phyloP scores from a whole-genome alignment of 2,888 invertebrate species.

The Melanostoma scalare region DNA sequence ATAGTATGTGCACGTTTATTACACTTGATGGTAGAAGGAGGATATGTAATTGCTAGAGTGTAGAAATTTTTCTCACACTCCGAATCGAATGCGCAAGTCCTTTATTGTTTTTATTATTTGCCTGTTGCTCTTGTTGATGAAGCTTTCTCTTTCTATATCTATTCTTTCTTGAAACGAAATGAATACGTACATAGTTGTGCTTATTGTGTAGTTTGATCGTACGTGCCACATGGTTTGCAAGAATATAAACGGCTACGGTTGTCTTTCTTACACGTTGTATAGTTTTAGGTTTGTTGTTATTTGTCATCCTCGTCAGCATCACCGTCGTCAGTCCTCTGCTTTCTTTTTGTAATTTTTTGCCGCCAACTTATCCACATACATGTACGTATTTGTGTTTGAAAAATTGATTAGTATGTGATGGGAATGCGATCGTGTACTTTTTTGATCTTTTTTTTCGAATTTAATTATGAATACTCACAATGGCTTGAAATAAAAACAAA shows the following conservation, averaged over 20 bases:
- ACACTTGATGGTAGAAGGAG: background rate
- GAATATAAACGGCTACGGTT: conserved; percentile 31
- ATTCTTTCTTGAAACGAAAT: background rate
- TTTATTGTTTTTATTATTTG: conserved; percentile 4
- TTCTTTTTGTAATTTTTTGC: conserved; percentile 18
- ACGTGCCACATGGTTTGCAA: conserved; percentile 43
- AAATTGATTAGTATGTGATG: conserved; percentile 34
- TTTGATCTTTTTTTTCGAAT: conserved; percentile 8
- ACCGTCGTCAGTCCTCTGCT: conserved; percentile 3
- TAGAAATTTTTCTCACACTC: conserved; percentile 47
- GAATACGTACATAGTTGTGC: conserved; percentile 3
- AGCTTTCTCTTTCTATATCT: background rate
- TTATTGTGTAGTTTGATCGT: conserved; percentile 32
- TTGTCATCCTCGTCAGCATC: conserved; percentile 4
- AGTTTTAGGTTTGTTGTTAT: background rate
- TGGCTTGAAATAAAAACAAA: background rate
- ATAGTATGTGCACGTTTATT: background rate
- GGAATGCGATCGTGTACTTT: conserved; percentile 29
- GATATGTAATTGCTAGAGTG: conserved; percentile 14
- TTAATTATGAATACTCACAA: background rate
- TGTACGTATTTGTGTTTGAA: background rate
- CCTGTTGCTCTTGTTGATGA: background rate
- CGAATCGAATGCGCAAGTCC: conserved; percentile 25
- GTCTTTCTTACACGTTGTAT: conserved; percentile 4
- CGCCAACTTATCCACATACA: too few species aligned